Conservation (phyloP, 1,140 invertebrate species). For the Tribolium madens region DNA sequence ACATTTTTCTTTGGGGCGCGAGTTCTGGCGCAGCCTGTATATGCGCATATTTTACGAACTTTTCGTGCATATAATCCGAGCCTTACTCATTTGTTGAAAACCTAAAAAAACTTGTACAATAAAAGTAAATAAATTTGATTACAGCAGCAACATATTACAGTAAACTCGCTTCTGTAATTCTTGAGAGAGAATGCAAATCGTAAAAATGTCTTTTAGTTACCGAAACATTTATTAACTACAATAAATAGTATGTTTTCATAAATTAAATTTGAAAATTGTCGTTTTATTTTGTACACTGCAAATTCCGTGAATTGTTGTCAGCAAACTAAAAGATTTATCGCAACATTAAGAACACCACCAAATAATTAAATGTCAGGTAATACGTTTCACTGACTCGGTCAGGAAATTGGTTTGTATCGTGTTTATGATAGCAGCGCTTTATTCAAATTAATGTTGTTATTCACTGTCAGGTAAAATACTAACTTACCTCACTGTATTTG, state of each 20-base stretch:
- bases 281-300: not conserved
- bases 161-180: too few relatives aligned
- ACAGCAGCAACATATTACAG: too few relatives aligned
- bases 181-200: not conserved
- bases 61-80: too few relatives aligned
- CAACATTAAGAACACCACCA: conserved; percentile 27
- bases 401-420: conserved; percentile 38
- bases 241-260: not conserved
- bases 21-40: too few relatives aligned
- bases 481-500: not conserved
- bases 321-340: conserved; percentile 23
- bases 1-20: too few relatives aligned
- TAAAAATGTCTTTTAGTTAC: not conserved
- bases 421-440: conserved; percentile 33
- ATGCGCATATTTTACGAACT: too few relatives aligned
- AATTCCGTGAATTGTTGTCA: conserved; percentile 19
- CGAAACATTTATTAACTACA: not conserved
- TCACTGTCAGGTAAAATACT: not conserved
- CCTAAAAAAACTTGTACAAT: too few relatives aligned
- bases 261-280: not conserved
- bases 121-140: too few relatives aligned
- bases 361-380: conserved; percentile 38
- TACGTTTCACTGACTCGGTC: conserved; percentile 31
- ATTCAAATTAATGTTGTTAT: conserved; percentile 32
- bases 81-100: too few relatives aligned